Conservation (phyloP, 2,113 vertebrate genomes). For the Apodemus sylvaticus region DNA sequence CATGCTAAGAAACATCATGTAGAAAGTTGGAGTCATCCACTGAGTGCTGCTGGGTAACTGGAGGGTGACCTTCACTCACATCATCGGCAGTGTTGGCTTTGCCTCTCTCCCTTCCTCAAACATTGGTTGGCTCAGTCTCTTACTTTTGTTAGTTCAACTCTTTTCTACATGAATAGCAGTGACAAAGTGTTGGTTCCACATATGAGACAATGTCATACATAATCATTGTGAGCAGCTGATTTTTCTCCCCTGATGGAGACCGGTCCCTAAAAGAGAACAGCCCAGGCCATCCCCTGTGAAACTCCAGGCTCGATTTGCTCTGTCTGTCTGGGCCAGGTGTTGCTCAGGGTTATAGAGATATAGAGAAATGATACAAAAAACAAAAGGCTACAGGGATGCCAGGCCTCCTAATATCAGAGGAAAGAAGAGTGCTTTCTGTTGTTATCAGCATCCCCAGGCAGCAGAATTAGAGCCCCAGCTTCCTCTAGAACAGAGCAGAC, state of each 20-base stretch:
- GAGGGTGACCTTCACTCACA: not conserved
- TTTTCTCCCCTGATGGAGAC: not conserved
- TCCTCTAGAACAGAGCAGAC: not conserved
- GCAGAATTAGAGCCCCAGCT: not conserved
- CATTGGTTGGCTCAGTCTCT: not conserved
- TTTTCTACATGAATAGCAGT: too few relatives aligned
- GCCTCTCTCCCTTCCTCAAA: not conserved
- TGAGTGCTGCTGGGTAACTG: not conserved
- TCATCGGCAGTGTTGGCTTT: accelerated
- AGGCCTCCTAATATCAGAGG: not conserved
- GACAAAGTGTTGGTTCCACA: not conserved
- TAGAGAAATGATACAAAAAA: not conserved
- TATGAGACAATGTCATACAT: not conserved
- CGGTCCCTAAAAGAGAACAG: not conserved
- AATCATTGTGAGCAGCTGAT: not conserved
- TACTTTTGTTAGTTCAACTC: not conserved
- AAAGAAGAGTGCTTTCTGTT: not conserved
- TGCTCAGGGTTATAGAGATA: not conserved
- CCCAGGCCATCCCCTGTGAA: not conserved
- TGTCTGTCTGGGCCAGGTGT: not conserved
- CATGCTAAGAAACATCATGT: accelerated
- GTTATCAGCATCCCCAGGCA: not conserved
- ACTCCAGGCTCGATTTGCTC: not conserved
- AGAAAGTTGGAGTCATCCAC: not conserved
- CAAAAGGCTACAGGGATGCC: not conserved